Evolutionary conservation across 2,113 vertebrate species (phyloP), one percentile per base, ranked within the genome.

Genomic region (Chrysemys picta): DNA sequence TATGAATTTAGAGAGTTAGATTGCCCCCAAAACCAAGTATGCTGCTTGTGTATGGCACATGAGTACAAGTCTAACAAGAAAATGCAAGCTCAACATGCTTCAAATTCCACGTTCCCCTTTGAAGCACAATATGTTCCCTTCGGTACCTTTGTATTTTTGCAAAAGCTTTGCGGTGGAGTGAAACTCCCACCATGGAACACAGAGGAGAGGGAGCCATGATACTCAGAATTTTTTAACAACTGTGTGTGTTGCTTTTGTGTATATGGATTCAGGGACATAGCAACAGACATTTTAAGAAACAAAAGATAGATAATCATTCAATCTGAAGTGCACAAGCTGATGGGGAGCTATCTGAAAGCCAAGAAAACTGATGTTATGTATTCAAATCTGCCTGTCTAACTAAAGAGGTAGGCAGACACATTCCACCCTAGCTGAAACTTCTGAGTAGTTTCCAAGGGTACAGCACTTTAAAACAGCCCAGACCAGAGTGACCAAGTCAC

Each of bases 21-120:
- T 10, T 42, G 38, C n/a, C 69, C 38, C 69, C 21, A 42, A 75
- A 38, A 38, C n/a, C 59, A 65, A 35, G 27, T 35, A 31, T 65
- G 59, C 31, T 65, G 59, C 59, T 35, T 24, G 21, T 75, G 69
- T 42, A 80, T 24, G 59, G 22, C 45, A 1, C 0, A 7, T 0
- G 80, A 76, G 75, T 65, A 47, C 0, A 50, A 29, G 14, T 47
- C 25, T 25, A 82, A 62, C 27, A 49, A 82, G 56, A 47, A 87
- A 65, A 82, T 79, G 47, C 81, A 86, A 0, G 0, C 27, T n/a
- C 57, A 3, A 25, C 0, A n/a, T 72, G 81, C 90, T 72, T 47
- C 27, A n/a, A 65, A 4, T 87, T 5, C 53, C 12, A n/a, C 0
- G 0, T 45, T 16, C 50, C 38, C 56, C 84, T 54, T 1, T 56